phyloP scores from a whole-genome alignment of 1,140 invertebrate species.

The Drosophila sulfurigaster region DNA sequence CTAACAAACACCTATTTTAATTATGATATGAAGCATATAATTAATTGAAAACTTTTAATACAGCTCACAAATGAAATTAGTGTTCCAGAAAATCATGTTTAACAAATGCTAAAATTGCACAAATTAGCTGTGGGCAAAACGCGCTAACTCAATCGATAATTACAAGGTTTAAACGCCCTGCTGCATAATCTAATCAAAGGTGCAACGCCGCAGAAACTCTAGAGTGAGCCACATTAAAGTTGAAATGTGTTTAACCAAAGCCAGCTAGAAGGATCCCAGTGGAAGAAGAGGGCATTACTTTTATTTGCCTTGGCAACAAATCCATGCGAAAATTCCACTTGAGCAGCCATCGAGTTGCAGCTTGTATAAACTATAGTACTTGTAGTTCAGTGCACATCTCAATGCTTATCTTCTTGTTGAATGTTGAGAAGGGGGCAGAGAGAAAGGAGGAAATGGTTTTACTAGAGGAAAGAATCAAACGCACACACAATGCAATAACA shows the following conservation, averaged over 20 bases:
- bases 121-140: no score
- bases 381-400: constrained; percentile 3
- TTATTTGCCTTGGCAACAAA: constrained; percentile 25
- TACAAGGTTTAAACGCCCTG: neutral
- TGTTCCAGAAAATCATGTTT: no score
- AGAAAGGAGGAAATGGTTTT: constrained; percentile 18
- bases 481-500: constrained; percentile 16
- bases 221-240: neutral
- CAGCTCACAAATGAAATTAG: no score
- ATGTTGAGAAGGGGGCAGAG: neutral
- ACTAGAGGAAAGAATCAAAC: constrained; percentile 9
- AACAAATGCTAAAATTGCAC: no score
- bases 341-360: constrained; percentile 13
- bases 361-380: neutral
- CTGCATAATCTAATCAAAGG: constrained; percentile 7
- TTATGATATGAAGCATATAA: no score
- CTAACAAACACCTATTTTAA: no score
- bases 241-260: constrained; percentile 4
- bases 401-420: constrained; percentile 2
- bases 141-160: neutral
- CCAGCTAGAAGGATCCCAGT: neutral
- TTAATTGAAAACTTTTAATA: no score
- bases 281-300: neutral
- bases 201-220: neutral
- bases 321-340: constrained; percentile 24